phyloP scores from a whole-genome alignment of 2,888 invertebrate genomes.

The Dexiosoma caninum region DNA sequence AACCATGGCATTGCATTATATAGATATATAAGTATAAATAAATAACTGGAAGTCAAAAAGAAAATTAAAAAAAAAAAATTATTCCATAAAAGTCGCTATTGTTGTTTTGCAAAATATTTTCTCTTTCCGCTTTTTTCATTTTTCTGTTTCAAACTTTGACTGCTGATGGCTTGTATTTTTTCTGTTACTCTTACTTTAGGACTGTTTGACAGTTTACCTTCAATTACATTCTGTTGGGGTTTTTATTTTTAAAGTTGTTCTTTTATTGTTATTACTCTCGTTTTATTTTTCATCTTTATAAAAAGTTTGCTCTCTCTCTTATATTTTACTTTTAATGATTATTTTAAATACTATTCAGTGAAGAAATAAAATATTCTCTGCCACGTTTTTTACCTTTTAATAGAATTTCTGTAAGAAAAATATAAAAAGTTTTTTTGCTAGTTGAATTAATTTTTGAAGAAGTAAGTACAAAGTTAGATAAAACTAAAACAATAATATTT shows the following conservation, averaged over 20 bases:
- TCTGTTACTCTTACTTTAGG: neutral
- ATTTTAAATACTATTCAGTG: slow-evolving; percentile 6
- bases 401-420: neutral
- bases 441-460: slow-evolving; percentile 2
- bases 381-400: neutral
- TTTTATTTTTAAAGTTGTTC: neutral
- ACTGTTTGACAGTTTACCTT: slow-evolving; percentile 20
- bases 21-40: too few species aligned
- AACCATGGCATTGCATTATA: too few species aligned
- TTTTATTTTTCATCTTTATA: neutral
- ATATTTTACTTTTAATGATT: slow-evolving; percentile 3
- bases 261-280: neutral
- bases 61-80: too few species aligned
- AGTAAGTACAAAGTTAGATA: neutral
- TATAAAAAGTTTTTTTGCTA: neutral
- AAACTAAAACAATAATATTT: slow-evolving; percentile 21
- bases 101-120: too few species aligned
- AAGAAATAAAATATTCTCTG: neutral
- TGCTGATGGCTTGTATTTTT: neutral
- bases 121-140: neutral
- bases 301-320: neutral
- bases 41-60: too few species aligned
- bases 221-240: neutral
- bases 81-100: too few species aligned
- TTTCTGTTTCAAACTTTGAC: neutral